A percentile compares a stretch with the other conserved stretches of the same genome.
These are phyloP conservation scores for Halichoerus grypus DNA, from an alignment of 2,113 vertebrate genomes.

Conservation along the genomic window DNA sequence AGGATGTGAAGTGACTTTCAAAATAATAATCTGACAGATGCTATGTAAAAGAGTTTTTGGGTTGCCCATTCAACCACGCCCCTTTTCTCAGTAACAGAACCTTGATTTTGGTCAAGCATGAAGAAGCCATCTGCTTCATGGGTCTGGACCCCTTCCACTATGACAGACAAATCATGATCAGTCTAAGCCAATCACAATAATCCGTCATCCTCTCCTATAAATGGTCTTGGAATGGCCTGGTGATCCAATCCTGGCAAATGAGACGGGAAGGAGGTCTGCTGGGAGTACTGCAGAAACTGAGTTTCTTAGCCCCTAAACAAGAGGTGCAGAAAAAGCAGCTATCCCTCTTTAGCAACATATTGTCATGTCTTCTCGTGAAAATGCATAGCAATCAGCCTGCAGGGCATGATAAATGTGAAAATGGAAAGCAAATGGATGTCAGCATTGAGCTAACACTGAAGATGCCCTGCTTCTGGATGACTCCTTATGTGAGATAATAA, in stretches of 20 bases:
- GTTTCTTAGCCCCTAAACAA: not conserved
- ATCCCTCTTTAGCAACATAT: not conserved
- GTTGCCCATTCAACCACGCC: not conserved
- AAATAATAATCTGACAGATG: not conserved
- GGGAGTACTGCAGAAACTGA: not conserved
- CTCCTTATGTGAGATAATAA: not conserved
- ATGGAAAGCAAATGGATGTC: conserved; percentile 18
- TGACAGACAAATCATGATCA: not conserved
- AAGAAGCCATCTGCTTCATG: not conserved
- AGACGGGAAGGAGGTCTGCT: not conserved
- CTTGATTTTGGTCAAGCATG: not conserved
- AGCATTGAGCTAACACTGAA: not conserved
- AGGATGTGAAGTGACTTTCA: not conserved
- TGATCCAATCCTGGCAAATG: not conserved
- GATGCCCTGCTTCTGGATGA: not conserved
- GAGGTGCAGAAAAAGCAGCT: not conserved
- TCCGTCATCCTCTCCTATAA: not conserved
- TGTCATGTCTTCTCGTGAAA: not conserved
- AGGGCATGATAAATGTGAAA: conserved; percentile 25
- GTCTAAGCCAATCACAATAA: not conserved
- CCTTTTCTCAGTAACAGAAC: not conserved
- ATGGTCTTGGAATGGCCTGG: not conserved
- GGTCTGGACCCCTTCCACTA: not conserved
- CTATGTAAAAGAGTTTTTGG: not conserved
- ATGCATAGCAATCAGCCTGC: not conserved